These are phyloP conservation scores for Epinotia ramella DNA, from an alignment of 2,888 invertebrate species.

Conservation along the genomic window DNA sequence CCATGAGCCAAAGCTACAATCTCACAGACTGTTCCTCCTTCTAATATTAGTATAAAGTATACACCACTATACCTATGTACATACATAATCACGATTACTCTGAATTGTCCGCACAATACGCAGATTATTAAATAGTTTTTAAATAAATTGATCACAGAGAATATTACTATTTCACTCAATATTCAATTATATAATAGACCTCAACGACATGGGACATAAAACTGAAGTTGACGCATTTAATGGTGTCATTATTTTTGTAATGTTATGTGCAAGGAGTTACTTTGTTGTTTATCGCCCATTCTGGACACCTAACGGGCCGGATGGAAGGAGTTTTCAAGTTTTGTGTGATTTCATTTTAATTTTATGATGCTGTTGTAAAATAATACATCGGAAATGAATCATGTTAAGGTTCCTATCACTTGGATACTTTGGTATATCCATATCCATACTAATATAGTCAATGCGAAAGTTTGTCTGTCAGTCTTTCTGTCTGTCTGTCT, in stretches of 20 bases:
- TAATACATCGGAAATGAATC: not conserved
- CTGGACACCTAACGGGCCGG: slow-evolving; percentile 31
- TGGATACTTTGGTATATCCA: not conserved
- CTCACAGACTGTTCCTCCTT: no score
- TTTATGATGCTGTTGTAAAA: slow-evolving; percentile 14
- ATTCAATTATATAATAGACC: slow-evolving; percentile 27
- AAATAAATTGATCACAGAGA: no score
- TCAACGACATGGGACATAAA: slow-evolving; percentile 33
- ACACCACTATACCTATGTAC: no score
- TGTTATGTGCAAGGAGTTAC: slow-evolving; percentile 39
- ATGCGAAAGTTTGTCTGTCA: no score
- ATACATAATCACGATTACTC: no score
- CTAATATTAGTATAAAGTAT: no score
- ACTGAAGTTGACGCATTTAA: slow-evolving; percentile 37
- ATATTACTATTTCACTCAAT: not conserved
- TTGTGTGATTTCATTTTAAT: slow-evolving; percentile 37
- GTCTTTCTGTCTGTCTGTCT: no score
- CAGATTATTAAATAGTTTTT: no score
- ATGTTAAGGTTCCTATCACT: not conserved
- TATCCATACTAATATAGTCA: not conserved
- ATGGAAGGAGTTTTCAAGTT: slow-evolving; percentile 21
- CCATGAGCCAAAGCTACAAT: no score
- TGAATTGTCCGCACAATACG: no score
- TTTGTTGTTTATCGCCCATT: slow-evolving; percentile 43
- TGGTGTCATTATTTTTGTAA: slow-evolving; percentile 42